Conservation (phyloP, 2,113 vertebrate species). For the Ammodytes marinus region DNA sequence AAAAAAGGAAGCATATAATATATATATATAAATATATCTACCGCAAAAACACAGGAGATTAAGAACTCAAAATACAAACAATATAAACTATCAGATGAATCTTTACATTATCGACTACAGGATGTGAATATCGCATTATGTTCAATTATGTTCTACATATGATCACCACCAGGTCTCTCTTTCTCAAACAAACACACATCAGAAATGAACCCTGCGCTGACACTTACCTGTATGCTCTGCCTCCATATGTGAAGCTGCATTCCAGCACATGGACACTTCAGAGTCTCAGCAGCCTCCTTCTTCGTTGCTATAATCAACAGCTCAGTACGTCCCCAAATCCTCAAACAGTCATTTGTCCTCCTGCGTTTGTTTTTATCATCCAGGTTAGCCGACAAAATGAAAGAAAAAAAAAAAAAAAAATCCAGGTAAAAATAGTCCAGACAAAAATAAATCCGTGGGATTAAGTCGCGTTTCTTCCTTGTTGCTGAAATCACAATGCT, state of each 20-base stretch:
- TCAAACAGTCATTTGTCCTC: slow-evolving; percentile 28
- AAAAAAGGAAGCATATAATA: too few relatives aligned
- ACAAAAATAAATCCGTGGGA: neutral
- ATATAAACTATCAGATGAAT: too few relatives aligned
- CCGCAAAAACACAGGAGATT: too few relatives aligned
- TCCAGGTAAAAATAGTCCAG: slow-evolving; percentile 42
- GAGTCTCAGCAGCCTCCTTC: neutral
- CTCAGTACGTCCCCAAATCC: slow-evolving; percentile 22
- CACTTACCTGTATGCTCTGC: slow-evolving; percentile 56
- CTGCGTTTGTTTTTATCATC: slow-evolving; percentile 9
- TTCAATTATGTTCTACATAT: too few relatives aligned
- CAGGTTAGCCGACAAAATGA: neutral
- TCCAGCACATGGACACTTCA: slow-evolving; percentile 9
- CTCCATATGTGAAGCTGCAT: slow-evolving; percentile 38
- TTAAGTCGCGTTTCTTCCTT: slow-evolving; percentile 2
- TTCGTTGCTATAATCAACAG: neutral
- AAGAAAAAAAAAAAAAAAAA: neutral
- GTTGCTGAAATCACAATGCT: neutral
- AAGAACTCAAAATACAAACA: too few relatives aligned
- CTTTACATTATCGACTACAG: too few relatives aligned
- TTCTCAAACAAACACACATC: neutral
- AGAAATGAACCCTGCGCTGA: neutral
- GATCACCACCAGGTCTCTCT: neutral
- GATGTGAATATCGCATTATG: too few relatives aligned
- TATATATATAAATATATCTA: too few relatives aligned